Percentiles rank a stretch among this genome's conserved stretches.
Conservation (phyloP, 1,140 invertebrate species). For the Trichonephila inaurata region DNA sequence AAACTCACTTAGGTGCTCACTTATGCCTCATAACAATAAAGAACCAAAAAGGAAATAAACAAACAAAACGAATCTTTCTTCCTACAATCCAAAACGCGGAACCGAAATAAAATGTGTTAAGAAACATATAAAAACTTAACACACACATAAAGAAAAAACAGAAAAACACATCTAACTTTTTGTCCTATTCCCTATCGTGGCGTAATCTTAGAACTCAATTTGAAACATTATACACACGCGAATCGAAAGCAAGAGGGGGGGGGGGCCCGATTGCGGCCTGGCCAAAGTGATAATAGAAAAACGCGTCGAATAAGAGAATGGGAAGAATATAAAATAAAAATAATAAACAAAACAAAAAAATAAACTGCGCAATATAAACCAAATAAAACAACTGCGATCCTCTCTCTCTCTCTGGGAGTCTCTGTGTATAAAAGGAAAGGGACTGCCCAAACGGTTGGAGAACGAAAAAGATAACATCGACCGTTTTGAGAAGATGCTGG, state of each 20-base stretch:
- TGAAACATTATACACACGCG: slow-evolving; percentile 60
- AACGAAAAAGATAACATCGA: slow-evolving; percentile 28
- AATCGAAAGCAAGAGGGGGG: background rate
- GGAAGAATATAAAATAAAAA: slow-evolving; percentile 21
- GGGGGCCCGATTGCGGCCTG: background rate
- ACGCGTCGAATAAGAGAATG: background rate
- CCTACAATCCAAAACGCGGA: background rate
- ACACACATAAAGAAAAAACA: background rate
- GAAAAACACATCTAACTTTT: background rate
- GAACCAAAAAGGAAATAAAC: no score
- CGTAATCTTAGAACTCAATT: slow-evolving; percentile 61
- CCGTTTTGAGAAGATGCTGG: slow-evolving; percentile 47
- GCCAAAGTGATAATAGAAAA: slow-evolving; percentile 63
- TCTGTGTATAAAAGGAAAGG: slow-evolving; percentile 6
- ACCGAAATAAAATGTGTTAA: background rate
- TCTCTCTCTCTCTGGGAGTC: background rate
- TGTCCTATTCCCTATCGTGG: background rate
- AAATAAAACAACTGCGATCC: slow-evolving; percentile 56
- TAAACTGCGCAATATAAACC: slow-evolving; percentile 32
- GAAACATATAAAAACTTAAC: slow-evolving; percentile 23
- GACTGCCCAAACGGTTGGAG: background rate
- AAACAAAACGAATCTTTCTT: no score
- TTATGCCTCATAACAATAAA: no score
- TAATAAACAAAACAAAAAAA: background rate
- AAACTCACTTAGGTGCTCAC: no score